Evolutionary conservation across 2,797 vertebrate genomes (phyloP), one percentile per base, ranked within the genome.

Genomic region (Poeciliopsis turneri): DNA sequence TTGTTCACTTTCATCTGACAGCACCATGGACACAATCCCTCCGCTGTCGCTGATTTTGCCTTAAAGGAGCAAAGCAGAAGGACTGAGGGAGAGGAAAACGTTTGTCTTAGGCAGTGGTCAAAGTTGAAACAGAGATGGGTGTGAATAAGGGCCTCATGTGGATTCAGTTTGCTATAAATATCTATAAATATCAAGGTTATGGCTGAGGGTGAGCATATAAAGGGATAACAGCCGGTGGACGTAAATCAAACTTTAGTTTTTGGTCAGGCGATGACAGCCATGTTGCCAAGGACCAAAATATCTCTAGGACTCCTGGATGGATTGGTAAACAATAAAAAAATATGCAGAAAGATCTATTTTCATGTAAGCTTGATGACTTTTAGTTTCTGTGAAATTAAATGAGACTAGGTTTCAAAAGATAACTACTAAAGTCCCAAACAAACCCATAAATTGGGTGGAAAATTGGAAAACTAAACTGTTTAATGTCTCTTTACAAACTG

Each of bases 101-200:
- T 90, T 92, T 82, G 83, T 90, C 81, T 89, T 75, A 83, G 0
- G 78, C 72, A 77, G 47, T 5, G 76, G 85, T 68, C 59, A 66
- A 84, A 86, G 93, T 84, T 87, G 81, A 89, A 75, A 3, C 61
- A 81, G 77, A 86, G 80, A 84, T 88, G 83, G 87, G 6, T 10
- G 20, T 53, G 30, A 87, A 73, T 75, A 77, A 75, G 5, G 36
- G 30, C 8, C 28, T 75, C 23, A 71, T 25, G 59, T 36, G 39
- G 41, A 78, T 59, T 47, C 6, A 7, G 20, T 78, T 74, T 69
- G 47, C 30, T 4, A 41, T 66, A 77, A 82, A 86, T 66, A 78
- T 69, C 36, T 2, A 36, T 72, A 79, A 82, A 86, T 55, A 78
- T 69, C 71, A 70, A 51, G 73, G 33, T 68, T 69, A 75, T 0